Conservation (phyloP, 1,140 invertebrate species). For the Hylyphantes graminicola region DNA sequence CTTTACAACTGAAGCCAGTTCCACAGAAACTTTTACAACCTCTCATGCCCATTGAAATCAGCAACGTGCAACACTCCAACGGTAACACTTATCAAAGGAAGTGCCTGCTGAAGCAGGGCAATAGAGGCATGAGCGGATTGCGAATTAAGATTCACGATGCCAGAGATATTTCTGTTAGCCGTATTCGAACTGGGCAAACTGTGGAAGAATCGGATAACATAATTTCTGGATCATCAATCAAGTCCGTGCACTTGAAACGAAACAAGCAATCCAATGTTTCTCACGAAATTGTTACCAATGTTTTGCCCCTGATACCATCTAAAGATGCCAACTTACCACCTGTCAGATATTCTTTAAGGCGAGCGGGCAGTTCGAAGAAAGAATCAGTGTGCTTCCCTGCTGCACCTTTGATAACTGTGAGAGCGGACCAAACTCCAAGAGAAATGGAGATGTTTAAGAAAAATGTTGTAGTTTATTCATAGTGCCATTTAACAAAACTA, state of each 20-base stretch:
- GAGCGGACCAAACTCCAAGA: constrained; percentile 36
- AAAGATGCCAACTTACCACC: constrained; percentile 40
- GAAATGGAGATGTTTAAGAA: constrained; percentile 52
- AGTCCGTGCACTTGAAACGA: constrained; percentile 16
- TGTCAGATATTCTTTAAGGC: constrained; percentile 33
- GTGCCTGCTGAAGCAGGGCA: constrained; percentile 24
- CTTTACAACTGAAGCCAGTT: constrained; percentile 32
- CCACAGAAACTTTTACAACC: constrained; percentile 27
- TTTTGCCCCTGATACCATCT: constrained; percentile 43
- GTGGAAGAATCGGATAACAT: constrained; percentile 6
- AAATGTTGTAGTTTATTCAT: constrained; percentile 39
- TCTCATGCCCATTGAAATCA: constrained; percentile 34
- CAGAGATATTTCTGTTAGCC: neutral
- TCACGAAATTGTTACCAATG: constrained; percentile 12
- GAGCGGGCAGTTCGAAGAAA: constrained; percentile 46
- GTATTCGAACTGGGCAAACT: neutral
- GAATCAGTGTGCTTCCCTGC: constrained; percentile 14
- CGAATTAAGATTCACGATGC: constrained; percentile 31
- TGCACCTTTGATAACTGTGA: constrained; percentile 27
- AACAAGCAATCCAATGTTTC: neutral
- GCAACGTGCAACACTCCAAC: neutral
- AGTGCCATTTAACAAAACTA: neutral
- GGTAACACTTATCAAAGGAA: constrained; percentile 36
- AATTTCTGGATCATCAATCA: constrained; percentile 34
- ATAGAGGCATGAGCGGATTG: constrained; percentile 8